Evolutionary conservation across 2,888 invertebrate genomes (phyloP).

Genomic region (Epirrhoe tristata): DNA sequence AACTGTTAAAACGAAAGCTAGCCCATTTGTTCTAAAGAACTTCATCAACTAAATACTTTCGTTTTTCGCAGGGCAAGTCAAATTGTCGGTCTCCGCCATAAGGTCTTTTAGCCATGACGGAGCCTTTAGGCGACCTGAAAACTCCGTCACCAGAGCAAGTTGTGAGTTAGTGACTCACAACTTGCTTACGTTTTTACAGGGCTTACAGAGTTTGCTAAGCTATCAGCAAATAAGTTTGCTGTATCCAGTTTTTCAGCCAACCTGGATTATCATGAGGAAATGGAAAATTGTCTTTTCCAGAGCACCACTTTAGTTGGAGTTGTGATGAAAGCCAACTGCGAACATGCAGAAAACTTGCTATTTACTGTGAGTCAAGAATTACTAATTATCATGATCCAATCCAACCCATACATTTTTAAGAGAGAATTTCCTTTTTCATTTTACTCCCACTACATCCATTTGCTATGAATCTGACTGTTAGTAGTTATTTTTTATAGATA

Average conservation of each 20-base stretch:
- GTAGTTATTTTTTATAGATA: not conserved
- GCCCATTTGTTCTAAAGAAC: too few species aligned
- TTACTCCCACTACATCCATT: too few species aligned
- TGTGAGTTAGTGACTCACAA: too few species aligned
- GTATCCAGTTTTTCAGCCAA: constrained; percentile 15
- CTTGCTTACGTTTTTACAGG: constrained; percentile 11
- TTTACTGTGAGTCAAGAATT: constrained; percentile 13
- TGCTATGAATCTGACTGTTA: too few species aligned
- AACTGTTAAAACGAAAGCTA: too few species aligned
- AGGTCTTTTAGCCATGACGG: too few species aligned
- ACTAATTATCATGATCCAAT: not conserved
- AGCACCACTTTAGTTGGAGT: constrained; percentile 15
- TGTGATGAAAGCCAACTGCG: constrained; percentile 14
- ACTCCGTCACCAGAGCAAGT: too few species aligned
- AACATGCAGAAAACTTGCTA: constrained; percentile 7
- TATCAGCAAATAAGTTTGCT: constrained; percentile 14
- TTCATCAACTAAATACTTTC: too few species aligned
- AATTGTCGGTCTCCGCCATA: too few species aligned
- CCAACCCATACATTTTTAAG: too few species aligned
- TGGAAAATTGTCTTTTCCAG: constrained; percentile 18
- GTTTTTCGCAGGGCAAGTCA: not conserved
- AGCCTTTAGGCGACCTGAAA: too few species aligned
- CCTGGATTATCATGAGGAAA: not conserved
- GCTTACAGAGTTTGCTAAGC: constrained; percentile 16
- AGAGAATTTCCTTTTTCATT: too few species aligned